A percentile compares a stretch with the other conserved stretches of the same genome.
Conservation (phyloP, 2,113 vertebrate species). For the Stegastes partitus region DNA sequence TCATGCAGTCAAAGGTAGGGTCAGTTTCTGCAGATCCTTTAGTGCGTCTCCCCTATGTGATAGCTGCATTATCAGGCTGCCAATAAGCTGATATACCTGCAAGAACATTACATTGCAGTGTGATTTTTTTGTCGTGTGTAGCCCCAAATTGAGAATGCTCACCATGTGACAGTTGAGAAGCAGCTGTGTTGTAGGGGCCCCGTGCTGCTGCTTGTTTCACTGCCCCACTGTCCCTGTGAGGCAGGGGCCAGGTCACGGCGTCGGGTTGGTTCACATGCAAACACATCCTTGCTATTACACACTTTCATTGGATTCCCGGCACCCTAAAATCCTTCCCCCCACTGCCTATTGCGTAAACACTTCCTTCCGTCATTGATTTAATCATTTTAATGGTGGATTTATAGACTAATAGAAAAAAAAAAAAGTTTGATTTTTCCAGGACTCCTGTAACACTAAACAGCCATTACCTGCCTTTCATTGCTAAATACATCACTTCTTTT, state of each 20-base stretch:
- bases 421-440: slow-evolving; percentile 32
- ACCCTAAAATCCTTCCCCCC: slow-evolving; percentile 40
- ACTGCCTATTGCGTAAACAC: slow-evolving; percentile 29
- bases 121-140: no score
- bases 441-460: slow-evolving; percentile 43
- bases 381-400: slow-evolving; percentile 70
- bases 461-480: slow-evolving; percentile 43
- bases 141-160: neutral
- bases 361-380: slow-evolving; percentile 64
- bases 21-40: neutral
- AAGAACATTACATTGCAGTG: neutral
- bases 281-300: slow-evolving; percentile 31
- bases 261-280: slow-evolving; percentile 50
- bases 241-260: slow-evolving; percentile 81
- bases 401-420: slow-evolving; percentile 63
- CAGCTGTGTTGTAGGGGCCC: slow-evolving; percentile 74
- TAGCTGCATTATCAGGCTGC: neutral
- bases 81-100: neutral
- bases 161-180: slow-evolving; percentile 53
- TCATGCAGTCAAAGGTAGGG: neutral
- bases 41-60: neutral
- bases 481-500: slow-evolving; percentile 22
- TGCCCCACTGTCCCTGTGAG: slow-evolving; percentile 85
- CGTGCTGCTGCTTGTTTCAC: slow-evolving; percentile 82
- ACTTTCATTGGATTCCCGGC: slow-evolving; percentile 25